Evolutionary conservation across 2,888 invertebrate species (phyloP).

Genomic region (Eudemis profundana): DNA sequence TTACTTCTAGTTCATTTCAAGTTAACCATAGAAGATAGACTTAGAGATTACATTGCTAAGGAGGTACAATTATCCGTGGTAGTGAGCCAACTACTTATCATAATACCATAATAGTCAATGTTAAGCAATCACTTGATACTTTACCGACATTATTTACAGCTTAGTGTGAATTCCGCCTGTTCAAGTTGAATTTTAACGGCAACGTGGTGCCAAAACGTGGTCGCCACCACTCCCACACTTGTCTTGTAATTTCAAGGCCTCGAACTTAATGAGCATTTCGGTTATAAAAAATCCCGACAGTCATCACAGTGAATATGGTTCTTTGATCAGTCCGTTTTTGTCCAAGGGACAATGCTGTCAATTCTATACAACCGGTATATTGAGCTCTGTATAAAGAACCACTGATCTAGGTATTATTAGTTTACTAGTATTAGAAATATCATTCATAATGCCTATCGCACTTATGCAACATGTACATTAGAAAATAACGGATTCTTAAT

Average conservation of each 20-base stretch:
- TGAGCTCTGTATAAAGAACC: constrained; percentile 18
- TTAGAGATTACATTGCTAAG: background rate
- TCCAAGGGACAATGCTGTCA: constrained; percentile 29
- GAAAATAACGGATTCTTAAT: too few species aligned
- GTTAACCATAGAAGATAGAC: background rate
- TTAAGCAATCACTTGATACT: constrained; percentile 33
- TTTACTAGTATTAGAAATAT: background rate
- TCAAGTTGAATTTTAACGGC: constrained; percentile 41
- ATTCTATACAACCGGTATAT: constrained; percentile 22
- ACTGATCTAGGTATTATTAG: background rate
- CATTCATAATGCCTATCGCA: too few species aligned
- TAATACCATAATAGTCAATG: constrained; percentile 25
- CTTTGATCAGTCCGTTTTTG: constrained; percentile 41
- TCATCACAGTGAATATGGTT: constrained; percentile 38
- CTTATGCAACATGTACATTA: too few species aligned
- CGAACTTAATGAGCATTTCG: constrained; percentile 58
- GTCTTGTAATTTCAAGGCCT: constrained; percentile 67
- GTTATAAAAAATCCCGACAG: constrained; percentile 37
- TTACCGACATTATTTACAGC: constrained; percentile 41
- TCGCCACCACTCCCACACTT: constrained; percentile 62
- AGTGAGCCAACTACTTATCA: background rate
- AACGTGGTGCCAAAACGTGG: constrained; percentile 64
- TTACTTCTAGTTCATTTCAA: background rate
- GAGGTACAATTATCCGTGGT: background rate
- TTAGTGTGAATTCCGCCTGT: constrained; percentile 44